Percentiles rank a stretch among this genome's conserved stretches.
These are phyloP conservation scores for Odontamblyopus rebecca DNA, from an alignment of 2,797 vertebrate species.

Conservation along the genomic window DNA sequence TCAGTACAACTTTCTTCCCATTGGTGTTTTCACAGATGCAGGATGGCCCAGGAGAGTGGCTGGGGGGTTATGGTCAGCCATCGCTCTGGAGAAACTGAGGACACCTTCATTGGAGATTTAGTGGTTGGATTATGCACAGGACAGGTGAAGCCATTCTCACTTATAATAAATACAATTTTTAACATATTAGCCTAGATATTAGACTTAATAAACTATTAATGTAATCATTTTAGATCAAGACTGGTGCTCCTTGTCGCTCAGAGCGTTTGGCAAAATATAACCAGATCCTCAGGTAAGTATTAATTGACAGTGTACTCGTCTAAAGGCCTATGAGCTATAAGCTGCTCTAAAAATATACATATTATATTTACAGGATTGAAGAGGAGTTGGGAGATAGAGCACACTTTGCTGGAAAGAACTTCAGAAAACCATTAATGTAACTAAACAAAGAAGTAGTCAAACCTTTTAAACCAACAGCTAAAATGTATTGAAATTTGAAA, in stretches of 20 bases:
- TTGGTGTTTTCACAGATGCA: conserved; percentile 80
- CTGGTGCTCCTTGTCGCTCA: conserved; percentile 93
- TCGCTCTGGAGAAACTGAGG: conserved; percentile 95
- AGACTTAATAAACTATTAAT: conserved; percentile 3
- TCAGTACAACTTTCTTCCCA: not conserved
- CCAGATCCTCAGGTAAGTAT: conserved; percentile 88
- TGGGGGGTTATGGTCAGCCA: conserved; percentile 99
- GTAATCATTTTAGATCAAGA: conserved; percentile 87
- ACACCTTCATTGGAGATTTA: conserved; percentile 96
- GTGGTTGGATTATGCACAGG: conserved; percentile 96
- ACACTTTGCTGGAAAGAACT: conserved; percentile 88
- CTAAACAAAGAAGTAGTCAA: not conserved
- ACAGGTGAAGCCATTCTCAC: conserved; percentile 79
- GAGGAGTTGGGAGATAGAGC: conserved; percentile 92
- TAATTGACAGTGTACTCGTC: not conserved
- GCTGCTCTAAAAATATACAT: not conserved
- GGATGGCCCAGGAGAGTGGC: conserved; percentile 91
- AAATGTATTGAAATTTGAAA: not conserved
- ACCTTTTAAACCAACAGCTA: not conserved
- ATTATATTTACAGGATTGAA: conserved; percentile 83
- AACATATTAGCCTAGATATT: not conserved
- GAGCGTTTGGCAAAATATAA: conserved; percentile 98
- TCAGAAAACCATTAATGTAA: conserved; percentile 87
- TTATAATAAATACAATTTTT: not conserved
- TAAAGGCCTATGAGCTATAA: not conserved